A percentile compares a stretch with the other conserved stretches of the same genome.
These are phyloP conservation scores for Euzetes globulus DNA, from an alignment of 2,888 invertebrate genomes.

Conservation along the genomic window DNA sequence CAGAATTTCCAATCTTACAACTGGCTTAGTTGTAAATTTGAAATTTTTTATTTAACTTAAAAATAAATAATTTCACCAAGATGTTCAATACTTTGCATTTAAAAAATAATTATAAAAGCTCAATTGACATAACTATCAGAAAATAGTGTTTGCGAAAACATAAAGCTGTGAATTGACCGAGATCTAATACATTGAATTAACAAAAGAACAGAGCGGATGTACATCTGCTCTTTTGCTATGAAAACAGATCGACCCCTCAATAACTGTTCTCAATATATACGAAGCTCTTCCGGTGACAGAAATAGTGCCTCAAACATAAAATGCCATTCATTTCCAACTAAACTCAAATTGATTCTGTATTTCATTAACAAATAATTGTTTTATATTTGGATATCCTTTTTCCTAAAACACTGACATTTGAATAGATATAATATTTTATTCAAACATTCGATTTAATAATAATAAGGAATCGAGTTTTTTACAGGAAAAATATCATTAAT, in stretches of 20 bases:
- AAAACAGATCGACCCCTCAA: constrained; percentile 10
- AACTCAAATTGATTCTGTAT: background rate
- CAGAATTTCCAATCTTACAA: too few species aligned
- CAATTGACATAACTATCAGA: too few species aligned
- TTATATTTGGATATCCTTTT: too few species aligned
- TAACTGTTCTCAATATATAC: constrained; percentile 21
- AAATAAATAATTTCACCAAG: too few species aligned
- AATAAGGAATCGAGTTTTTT: background rate
- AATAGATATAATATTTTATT: background rate
- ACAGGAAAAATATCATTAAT: background rate
- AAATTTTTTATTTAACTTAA: too few species aligned
- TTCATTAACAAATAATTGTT: background rate
- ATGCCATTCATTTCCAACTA: background rate
- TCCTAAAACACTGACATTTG: too few species aligned
- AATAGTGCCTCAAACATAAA: constrained; percentile 14
- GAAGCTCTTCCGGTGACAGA: constrained; percentile 22
- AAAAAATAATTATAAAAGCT: too few species aligned
- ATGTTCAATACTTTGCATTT: too few species aligned
- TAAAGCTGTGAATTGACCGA: too few species aligned
- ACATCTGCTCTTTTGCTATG: constrained; percentile 15
- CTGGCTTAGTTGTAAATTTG: too few species aligned
- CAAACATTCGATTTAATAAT: background rate
- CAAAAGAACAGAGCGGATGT: background rate
- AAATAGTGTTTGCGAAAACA: too few species aligned
- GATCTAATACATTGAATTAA: too few species aligned